Percentiles rank a stretch among this genome's conserved stretches.
phyloP scores from a whole-genome alignment of 2,888 invertebrate species.

The Ennomos fuscantarius region DNA sequence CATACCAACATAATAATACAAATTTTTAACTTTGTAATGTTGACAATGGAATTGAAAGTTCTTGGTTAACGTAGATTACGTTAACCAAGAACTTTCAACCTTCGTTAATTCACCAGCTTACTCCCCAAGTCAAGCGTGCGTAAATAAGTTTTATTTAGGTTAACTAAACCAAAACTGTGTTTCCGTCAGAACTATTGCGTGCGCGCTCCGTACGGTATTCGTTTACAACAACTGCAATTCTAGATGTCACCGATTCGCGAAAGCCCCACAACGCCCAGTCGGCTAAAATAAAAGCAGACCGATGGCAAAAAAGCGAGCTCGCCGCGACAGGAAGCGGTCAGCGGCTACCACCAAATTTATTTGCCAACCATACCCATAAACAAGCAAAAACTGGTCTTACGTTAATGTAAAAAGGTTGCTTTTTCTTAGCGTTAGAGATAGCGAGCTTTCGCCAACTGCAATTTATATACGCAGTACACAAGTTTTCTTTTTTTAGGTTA shows the following conservation, averaged over 20 bases:
- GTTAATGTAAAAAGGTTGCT: conserved; percentile 19
- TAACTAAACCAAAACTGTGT: too few species aligned
- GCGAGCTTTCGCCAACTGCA: conserved; percentile 40
- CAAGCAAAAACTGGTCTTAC: conserved; percentile 25
- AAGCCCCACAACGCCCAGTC: conserved; percentile 54
- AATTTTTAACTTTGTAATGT: too few species aligned
- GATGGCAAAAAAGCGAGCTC: conserved; percentile 44
- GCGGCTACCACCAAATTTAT: conserved; percentile 68
- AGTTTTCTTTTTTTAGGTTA: conserved; percentile 1
- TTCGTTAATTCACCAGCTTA: too few species aligned
- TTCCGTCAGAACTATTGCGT: too few species aligned
- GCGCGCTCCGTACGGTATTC: neutral
- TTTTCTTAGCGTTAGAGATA: conserved; percentile 31
- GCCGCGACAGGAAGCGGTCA: conserved; percentile 63
- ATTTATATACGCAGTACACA: conserved; percentile 17
- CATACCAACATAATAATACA: too few species aligned
- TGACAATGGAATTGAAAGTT: too few species aligned
- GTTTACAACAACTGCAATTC: conserved; percentile 28
- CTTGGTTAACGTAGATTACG: too few species aligned
- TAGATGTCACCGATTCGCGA: conserved; percentile 40
- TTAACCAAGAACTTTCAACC: too few species aligned
- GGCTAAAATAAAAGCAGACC: conserved; percentile 48
- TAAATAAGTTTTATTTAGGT: too few species aligned
- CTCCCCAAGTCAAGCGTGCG: too few species aligned
- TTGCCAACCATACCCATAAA: conserved; percentile 50